phyloP scores from a whole-genome alignment of 35 echinoderm and acorn worm genomes.

The Apostichopus parvimensis region DNA sequence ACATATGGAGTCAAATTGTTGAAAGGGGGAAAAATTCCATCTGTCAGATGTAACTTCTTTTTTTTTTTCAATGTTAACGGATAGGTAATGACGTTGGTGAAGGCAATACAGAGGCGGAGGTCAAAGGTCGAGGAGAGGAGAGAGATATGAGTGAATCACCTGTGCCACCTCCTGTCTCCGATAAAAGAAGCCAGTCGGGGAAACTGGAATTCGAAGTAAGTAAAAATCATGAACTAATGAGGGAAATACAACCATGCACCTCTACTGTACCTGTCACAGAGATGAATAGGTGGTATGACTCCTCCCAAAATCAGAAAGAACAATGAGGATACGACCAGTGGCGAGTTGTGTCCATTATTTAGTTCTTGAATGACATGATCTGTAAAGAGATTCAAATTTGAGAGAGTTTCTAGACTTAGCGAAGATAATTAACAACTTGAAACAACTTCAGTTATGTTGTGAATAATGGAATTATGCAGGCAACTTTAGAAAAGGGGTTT shows the following conservation, averaged over 20 bases:
- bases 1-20: no score
- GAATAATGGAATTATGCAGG: no score
- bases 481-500: no score
- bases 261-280: not conserved
- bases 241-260: not conserved
- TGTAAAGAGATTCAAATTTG: no score
- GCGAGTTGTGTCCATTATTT: no score
- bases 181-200: constrained; percentile 63
- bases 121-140: not conserved
- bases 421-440: no score
- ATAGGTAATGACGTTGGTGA: constrained; percentile 21
- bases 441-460: no score
- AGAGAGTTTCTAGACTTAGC: no score
- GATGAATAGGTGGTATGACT: not conserved
- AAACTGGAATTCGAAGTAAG: constrained; percentile 71
- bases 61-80: not conserved
- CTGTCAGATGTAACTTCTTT: not conserved
- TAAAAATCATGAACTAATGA: not conserved
- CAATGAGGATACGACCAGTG: no score
- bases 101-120: not conserved
- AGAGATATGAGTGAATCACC: constrained; percentile 63
- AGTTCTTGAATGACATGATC: no score
- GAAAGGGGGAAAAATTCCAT: no score
- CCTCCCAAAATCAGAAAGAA: no score
- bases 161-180: constrained; percentile 66